phyloP scores from a whole-genome alignment of 2,797 vertebrate species.

The Synaphobranchus kaupii region DNA sequence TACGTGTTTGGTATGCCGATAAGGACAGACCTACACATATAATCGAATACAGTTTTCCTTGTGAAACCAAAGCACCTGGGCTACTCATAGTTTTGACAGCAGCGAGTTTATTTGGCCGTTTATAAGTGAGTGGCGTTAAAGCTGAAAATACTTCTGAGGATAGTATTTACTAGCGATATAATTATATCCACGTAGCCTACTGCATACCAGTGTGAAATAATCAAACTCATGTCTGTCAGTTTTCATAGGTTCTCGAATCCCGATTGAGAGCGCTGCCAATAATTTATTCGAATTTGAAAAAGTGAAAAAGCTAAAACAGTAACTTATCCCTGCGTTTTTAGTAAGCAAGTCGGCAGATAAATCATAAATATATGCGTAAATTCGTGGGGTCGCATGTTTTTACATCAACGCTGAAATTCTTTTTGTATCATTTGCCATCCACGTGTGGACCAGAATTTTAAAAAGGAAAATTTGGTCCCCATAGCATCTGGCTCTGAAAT shows the following conservation, averaged over 20 bases:
- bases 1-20: not conserved
- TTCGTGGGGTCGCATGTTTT: not conserved
- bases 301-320: not conserved
- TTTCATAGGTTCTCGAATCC: not conserved
- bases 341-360: not conserved
- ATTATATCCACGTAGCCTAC: not conserved
- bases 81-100: not conserved
- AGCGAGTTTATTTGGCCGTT: not conserved
- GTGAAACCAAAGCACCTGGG: not conserved
- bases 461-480: constrained; percentile 30
- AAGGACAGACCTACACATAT: not conserved
- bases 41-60: not conserved
- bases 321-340: not conserved
- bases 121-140: no score
- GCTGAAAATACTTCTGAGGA: not conserved
- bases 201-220: not conserved
- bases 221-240: no score
- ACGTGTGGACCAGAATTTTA: constrained; percentile 31
- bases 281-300: not conserved
- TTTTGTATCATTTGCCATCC: constrained; percentile 41
- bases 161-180: not conserved
- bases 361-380: not conserved
- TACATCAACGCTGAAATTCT: constrained; percentile 10
- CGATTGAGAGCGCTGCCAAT: not conserved
- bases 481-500: constrained; percentile 38